Evolutionary conservation across 1,140 invertebrate species (phyloP), one percentile per base, ranked within the genome.

Genomic region (Philaenus spumarius): DNA sequence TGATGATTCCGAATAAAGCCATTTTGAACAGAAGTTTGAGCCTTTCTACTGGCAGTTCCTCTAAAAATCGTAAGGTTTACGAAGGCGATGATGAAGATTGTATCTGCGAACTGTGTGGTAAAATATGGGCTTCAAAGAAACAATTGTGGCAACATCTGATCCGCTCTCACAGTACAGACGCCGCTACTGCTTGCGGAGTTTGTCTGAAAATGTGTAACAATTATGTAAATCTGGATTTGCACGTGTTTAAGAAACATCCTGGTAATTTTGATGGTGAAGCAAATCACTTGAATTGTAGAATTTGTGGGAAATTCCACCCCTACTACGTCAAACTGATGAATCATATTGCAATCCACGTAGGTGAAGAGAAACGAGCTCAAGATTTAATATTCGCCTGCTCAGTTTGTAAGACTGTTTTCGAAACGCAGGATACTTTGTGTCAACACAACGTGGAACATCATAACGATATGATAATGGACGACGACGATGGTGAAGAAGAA

Each of bases 111-210:
- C 77, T 82, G 1, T 83, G 81, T 58, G 75, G 75, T 1, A 83
- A 82, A 65, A 76, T 74, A 17, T 83, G 79, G 79, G 78, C 80
- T 0, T 79, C 78, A 0, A 80, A 80, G 58, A 80, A 80, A 61
- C 80, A 82, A 60, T 65, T 82, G 0, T 83, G 81, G 81, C 80
- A 82, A 62, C 81, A 83, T 65, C 68, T 82, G 19, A 82, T 82
- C 26, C 68, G 81, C 7, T 81, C 79, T 61, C 81, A 83, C 66
- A 73, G 77, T 24, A 67, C 70, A 1, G 78, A 78, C 56, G 79
- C 80, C 0, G 79, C 79, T 0, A 78, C 79, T 0, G 78, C 80
- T 1, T 83, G 80, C 57, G 81, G 81, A 0, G 80, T 83, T 30
- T 82, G 81, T 58, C 60, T 82, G 14, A 78, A 80, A 64, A 71